phyloP scores from a whole-genome alignment of 2,888 invertebrate genomes.

The Microctonus aethiopoides region DNA sequence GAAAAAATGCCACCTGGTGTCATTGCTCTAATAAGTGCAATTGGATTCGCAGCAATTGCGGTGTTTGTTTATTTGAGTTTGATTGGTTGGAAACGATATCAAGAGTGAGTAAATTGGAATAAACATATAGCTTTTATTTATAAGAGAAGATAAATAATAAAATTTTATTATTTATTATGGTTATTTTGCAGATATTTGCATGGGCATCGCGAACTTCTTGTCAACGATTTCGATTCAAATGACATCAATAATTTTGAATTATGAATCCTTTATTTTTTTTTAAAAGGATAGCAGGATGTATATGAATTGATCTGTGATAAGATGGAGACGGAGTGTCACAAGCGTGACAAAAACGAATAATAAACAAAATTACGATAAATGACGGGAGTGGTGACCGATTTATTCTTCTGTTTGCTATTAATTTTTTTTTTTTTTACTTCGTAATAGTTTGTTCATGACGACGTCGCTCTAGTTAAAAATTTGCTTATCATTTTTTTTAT shows the following conservation, averaged over 20 bases:
- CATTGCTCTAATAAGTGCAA: slow-evolving; percentile 53
- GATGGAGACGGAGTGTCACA: slow-evolving; percentile 19
- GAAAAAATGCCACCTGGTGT: slow-evolving; percentile 51
- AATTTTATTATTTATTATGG: too few species aligned
- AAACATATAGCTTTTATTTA: slow-evolving; percentile 16
- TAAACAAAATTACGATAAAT: too few species aligned
- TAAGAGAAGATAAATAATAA: too few species aligned
- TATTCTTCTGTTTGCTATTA: neutral
- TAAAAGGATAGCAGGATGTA: neutral
- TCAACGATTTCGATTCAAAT: slow-evolving; percentile 66
- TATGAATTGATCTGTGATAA: slow-evolving; percentile 54
- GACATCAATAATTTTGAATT: slow-evolving; percentile 68
- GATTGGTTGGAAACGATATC: slow-evolving; percentile 65
- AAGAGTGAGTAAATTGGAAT: slow-evolving; percentile 64
- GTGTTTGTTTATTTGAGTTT: slow-evolving; percentile 64
- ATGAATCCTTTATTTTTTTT: slow-evolving; percentile 20
- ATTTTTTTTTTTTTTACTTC: neutral
- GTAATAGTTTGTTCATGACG: neutral
- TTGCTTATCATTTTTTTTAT: neutral
- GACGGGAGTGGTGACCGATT: too few species aligned
- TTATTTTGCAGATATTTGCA: slow-evolving; percentile 56
- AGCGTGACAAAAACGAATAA: neutral
- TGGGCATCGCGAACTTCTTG: slow-evolving; percentile 66
- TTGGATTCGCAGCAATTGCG: slow-evolving; percentile 60
- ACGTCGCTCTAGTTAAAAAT: neutral